Evolutionary conservation across 1,140 invertebrate species (phyloP).

Genomic region (Vanessa tameamea): DNA sequence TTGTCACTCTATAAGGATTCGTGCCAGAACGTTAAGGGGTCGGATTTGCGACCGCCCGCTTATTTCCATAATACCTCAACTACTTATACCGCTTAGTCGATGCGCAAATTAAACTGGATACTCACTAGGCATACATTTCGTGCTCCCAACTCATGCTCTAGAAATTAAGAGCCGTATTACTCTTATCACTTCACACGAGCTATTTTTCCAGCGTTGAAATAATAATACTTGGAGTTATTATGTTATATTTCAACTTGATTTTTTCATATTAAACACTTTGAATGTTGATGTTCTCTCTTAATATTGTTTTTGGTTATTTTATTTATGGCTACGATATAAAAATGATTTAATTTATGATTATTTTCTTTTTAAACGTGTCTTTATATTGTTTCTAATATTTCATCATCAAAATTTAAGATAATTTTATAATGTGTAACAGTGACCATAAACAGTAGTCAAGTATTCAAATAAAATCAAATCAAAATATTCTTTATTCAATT

Average conservation of each 20-base stretch:
- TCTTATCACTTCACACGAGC: slow-evolving; percentile 28
- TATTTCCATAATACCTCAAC: slow-evolving; percentile 45
- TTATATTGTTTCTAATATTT: no score
- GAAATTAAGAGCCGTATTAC: slow-evolving; percentile 26
- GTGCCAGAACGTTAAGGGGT: slow-evolving; percentile 36
- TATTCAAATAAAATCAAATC: no score
- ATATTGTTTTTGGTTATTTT: no score
- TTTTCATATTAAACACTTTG: not conserved
- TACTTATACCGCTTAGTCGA: slow-evolving; percentile 47
- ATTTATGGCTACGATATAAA: no score
- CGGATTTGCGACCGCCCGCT: slow-evolving; percentile 41
- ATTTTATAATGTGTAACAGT: no score
- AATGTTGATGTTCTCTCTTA: no score
- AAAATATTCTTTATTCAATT: no score
- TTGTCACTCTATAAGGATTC: slow-evolving; percentile 27
- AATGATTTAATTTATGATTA: no score
- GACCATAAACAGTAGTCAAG: no score
- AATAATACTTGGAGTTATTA: slow-evolving; percentile 1
- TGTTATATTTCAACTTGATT: not conserved
- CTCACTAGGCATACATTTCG: slow-evolving; percentile 25
- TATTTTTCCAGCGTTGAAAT: slow-evolving; percentile 18
- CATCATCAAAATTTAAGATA: no score
- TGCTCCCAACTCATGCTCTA: slow-evolving; percentile 15
- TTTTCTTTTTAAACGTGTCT: no score
- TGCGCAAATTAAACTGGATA: slow-evolving; percentile 43